phyloP scores from a whole-genome alignment of 2,113 vertebrate genomes.

The Saccopteryx leptura region DNA sequence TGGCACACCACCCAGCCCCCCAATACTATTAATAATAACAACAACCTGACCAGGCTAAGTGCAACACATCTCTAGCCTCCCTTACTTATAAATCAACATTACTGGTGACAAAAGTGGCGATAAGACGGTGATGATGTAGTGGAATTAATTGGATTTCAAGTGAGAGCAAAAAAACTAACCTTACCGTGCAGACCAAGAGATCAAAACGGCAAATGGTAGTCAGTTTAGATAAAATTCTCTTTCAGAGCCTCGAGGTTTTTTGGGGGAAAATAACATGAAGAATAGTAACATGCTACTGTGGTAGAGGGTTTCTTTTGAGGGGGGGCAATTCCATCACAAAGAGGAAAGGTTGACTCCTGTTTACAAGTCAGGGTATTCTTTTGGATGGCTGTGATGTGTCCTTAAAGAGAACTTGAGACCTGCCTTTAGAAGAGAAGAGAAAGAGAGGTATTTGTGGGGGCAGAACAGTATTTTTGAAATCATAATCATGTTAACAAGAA shows the following conservation, averaged over 20 bases:
- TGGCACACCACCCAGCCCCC: background rate
- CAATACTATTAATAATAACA: background rate
- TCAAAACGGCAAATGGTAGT: background rate
- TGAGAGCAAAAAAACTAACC: slow-evolving; percentile 16
- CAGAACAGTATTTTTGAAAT: background rate
- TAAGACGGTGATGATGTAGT: background rate
- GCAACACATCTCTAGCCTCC: background rate
- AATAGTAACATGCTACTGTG: background rate
- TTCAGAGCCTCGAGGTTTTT: background rate
- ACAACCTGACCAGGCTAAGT: background rate
- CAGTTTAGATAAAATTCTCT: background rate
- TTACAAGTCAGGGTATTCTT: slow-evolving; percentile 55
- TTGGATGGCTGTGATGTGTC: slow-evolving; percentile 8
- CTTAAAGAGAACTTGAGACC: slow-evolving; percentile 49
- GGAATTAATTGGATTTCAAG: background rate
- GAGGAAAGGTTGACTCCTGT: slow-evolving; percentile 20
- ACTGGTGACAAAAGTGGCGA: background rate
- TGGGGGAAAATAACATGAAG: background rate
- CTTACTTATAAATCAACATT: background rate
- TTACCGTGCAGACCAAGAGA: background rate
- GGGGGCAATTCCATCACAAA: background rate
- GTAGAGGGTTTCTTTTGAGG: no score
- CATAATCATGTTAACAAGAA: slow-evolving; percentile 10
- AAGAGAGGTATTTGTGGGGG: background rate
- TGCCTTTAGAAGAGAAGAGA: slow-evolving; percentile 46